phyloP scores from a whole-genome alignment of 2,888 invertebrate species.

The Leucophora obtusa region DNA sequence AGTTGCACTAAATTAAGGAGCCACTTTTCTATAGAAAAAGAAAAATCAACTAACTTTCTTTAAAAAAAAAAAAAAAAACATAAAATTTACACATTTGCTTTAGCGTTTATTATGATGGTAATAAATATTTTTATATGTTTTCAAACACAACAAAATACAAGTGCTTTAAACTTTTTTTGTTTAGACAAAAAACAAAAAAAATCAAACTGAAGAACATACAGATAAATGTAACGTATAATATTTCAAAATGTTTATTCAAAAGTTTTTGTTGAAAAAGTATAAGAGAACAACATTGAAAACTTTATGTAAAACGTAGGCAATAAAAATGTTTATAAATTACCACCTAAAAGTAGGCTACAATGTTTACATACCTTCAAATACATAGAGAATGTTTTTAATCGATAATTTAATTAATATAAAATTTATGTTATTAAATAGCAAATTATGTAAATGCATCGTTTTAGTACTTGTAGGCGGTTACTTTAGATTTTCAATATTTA shows the following conservation, averaged over 20 bases:
- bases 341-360: constrained; percentile 36
- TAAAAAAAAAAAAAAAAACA: constrained; percentile 31
- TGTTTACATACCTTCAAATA: background rate
- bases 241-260: constrained; percentile 49
- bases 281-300: constrained; percentile 1
- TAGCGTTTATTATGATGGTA: constrained; percentile 7
- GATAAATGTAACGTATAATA: background rate
- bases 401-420: background rate
- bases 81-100: constrained; percentile 22
- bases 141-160: constrained; percentile 6
- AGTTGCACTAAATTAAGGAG: constrained; percentile 51
- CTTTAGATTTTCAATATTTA: no score
- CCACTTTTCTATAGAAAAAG: constrained; percentile 51
- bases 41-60: constrained; percentile 39
- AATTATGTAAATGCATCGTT: background rate
- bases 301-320: constrained; percentile 7
- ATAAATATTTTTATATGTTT: constrained; percentile 1
- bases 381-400: background rate
- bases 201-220: background rate
- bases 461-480: background rate
- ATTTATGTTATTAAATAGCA: background rate
- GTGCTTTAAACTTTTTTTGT: constrained; percentile 7
- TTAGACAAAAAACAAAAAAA: constrained; percentile 3
- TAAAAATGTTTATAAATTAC: background rate
- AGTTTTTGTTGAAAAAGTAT: constrained; percentile 7